Conservation (phyloP, 2,888 invertebrate genomes). For the Thelaira solivaga region DNA sequence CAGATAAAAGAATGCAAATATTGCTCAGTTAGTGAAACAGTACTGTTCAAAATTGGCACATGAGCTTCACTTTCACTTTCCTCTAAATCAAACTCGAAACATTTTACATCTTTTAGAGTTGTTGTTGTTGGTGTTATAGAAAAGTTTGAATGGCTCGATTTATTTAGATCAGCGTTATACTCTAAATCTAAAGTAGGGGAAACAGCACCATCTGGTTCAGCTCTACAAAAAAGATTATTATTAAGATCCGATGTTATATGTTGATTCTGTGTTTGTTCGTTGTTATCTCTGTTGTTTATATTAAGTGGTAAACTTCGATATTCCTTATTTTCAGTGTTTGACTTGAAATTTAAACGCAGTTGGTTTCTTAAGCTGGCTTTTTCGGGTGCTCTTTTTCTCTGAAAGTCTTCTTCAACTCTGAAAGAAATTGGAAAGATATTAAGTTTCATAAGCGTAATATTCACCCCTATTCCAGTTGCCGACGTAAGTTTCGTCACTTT, state of each 20-base stretch:
- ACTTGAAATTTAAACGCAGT: slow-evolving; percentile 81
- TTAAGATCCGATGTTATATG: slow-evolving; percentile 61
- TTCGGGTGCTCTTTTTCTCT: slow-evolving; percentile 87
- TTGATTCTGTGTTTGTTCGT: slow-evolving; percentile 45
- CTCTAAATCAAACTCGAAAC: background rate
- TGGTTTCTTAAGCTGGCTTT: slow-evolving; percentile 87
- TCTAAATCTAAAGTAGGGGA: slow-evolving; percentile 28
- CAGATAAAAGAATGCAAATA: slow-evolving; percentile 53
- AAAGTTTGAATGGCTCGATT: background rate
- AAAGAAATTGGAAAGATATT: slow-evolving; percentile 31
- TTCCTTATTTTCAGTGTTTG: slow-evolving; percentile 75
- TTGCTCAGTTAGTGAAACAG: slow-evolving; percentile 40
- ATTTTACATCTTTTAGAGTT: background rate
- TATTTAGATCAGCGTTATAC: background rate
- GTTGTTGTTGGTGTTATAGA: background rate
- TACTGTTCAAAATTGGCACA: slow-evolving; percentile 13
- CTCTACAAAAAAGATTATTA: slow-evolving; percentile 75
- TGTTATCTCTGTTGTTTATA: slow-evolving; percentile 31
- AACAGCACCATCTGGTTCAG: slow-evolving; percentile 85
- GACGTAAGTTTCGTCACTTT: too few species aligned
- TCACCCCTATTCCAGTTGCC: too few species aligned
- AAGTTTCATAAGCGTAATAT: too few species aligned
- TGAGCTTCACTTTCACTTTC: slow-evolving; percentile 37
- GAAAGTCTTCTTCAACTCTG: slow-evolving; percentile 91
- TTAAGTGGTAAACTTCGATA: slow-evolving; percentile 80